These are phyloP conservation scores for Dendrolimus houi DNA, from an alignment of 2,888 invertebrate genomes.

Conservation along the genomic window DNA sequence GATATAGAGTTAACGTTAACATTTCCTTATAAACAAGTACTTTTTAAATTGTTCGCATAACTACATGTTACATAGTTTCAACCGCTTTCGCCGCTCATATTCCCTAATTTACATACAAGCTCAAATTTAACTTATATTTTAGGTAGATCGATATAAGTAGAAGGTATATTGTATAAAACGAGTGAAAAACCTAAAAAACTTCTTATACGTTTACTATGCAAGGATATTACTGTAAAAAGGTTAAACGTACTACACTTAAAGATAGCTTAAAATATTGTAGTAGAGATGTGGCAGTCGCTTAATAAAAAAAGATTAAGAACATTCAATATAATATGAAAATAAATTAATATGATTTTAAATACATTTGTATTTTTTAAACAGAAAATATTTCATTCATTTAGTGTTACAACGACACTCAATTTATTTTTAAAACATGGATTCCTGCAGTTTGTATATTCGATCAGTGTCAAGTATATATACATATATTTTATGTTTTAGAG, in stretches of 20 bases:
- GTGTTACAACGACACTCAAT: too few relatives aligned
- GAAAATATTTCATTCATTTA: too few relatives aligned
- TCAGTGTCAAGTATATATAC: too few relatives aligned
- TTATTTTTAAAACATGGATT: too few relatives aligned
- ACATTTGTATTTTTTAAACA: too few relatives aligned
- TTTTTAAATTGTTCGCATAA: conserved; percentile 33
- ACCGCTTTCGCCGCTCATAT: conserved; percentile 31
- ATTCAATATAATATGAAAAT: too few relatives aligned
- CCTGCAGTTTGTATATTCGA: too few relatives aligned
- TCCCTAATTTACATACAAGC: conserved; percentile 63
- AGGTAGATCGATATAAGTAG: conserved; percentile 60
- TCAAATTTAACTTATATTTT: conserved; percentile 70
- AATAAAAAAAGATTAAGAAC: too few relatives aligned
- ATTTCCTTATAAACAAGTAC: conserved; percentile 25
- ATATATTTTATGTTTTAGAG: too few relatives aligned
- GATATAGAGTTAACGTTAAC: conserved; percentile 17
- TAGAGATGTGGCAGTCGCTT: conserved; percentile 35
- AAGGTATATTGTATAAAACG: conserved; percentile 73
- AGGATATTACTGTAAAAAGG: conserved; percentile 63
- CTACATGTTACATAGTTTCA: conserved; percentile 27
- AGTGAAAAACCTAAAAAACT: conserved; percentile 74
- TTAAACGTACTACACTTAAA: conserved; percentile 69
- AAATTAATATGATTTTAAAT: too few relatives aligned
- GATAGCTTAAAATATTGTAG: conserved; percentile 67
- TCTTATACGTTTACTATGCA: conserved; percentile 63